These are phyloP conservation scores for Epizoanthus stellaris DNA, from an alignment of 92 coral and sea anemone species.

Conservation along the genomic window DNA sequence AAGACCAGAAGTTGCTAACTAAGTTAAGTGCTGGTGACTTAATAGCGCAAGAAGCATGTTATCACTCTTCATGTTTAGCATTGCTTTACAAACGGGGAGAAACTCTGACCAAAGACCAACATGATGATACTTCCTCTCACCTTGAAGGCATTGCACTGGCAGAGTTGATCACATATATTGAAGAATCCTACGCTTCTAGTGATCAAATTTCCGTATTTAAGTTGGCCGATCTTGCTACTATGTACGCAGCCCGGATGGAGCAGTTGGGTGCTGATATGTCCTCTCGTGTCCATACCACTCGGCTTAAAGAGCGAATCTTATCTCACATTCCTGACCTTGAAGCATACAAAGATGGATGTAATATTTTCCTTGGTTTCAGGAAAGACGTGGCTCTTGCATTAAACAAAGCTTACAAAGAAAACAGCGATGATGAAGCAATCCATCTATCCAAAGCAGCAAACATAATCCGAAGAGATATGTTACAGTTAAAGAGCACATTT, in stretches of 20 bases:
- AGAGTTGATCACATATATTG: constrained; percentile 55
- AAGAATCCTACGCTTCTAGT: constrained; percentile 42
- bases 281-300: constrained; percentile 40
- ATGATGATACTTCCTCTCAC: constrained; percentile 15
- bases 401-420: not conserved
- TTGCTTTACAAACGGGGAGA: constrained; percentile 50
- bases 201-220: constrained; percentile 39
- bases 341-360: constrained; percentile 38
- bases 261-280: constrained; percentile 44
- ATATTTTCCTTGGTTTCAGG: not conserved
- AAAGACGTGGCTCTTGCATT: not conserved
- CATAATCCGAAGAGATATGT: constrained; percentile 56
- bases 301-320: constrained; percentile 46
- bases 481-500: constrained; percentile 44
- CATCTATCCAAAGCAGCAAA: constrained; percentile 59
- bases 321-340: constrained; percentile 50
- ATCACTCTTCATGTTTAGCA: constrained; percentile 60
- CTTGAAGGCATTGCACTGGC: constrained; percentile 65
- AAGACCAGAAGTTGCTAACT: constrained; percentile 58
- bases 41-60: constrained; percentile 61
- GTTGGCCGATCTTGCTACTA: constrained; percentile 52
- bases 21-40: constrained; percentile 71
- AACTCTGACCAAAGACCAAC: constrained; percentile 22
- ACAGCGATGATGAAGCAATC: constrained; percentile 55
- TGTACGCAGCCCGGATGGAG: constrained; percentile 53